phyloP scores from a whole-genome alignment of 2,797 vertebrate genomes.

The Artibeus lituratus region DNA sequence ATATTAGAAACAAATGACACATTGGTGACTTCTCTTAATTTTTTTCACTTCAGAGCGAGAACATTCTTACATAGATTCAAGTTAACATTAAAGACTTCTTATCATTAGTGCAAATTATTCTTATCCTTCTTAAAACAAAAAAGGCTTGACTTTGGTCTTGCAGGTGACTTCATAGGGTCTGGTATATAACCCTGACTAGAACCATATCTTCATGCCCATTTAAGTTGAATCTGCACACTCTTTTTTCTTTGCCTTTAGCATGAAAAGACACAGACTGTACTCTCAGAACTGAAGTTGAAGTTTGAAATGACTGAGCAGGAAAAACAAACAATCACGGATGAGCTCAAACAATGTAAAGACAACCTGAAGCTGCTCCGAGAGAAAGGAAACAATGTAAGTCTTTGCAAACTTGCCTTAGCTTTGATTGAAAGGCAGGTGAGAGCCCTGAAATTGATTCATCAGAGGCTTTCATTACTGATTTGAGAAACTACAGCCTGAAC shows the following conservation, averaged over 20 bases:
- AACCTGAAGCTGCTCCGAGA: slow-evolving; percentile 96
- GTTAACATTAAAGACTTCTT: slow-evolving; percentile 33
- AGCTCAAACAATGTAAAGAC: slow-evolving; percentile 95
- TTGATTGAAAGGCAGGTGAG: slow-evolving; percentile 45
- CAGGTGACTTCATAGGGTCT: slow-evolving; percentile 41
- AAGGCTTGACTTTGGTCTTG: slow-evolving; percentile 42
- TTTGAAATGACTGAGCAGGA: slow-evolving; percentile 94
- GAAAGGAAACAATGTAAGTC: slow-evolving; percentile 94
- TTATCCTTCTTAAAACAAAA: slow-evolving; percentile 39
- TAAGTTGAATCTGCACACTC: slow-evolving; percentile 73
- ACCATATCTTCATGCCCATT: slow-evolving; percentile 57
- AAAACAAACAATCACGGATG: slow-evolving; percentile 92
- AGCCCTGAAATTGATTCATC: slow-evolving; percentile 4
- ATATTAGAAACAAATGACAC: slow-evolving; percentile 53
- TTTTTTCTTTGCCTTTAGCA: slow-evolving; percentile 88
- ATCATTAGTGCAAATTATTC: slow-evolving; percentile 10
- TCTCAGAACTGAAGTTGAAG: slow-evolving; percentile 91
- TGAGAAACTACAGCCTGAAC: slow-evolving; percentile 18
- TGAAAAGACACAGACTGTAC: slow-evolving; percentile 93
- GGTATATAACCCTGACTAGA: slow-evolving; percentile 51
- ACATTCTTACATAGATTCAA: slow-evolving; percentile 29
- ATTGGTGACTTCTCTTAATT: slow-evolving; percentile 28
- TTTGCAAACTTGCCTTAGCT: slow-evolving; percentile 61
- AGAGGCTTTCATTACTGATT: slow-evolving; percentile 32
- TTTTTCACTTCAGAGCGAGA: slow-evolving; percentile 20